A percentile compares a stretch with the other conserved stretches of the same genome.
Evolutionary conservation across 2,888 invertebrate species (phyloP).

Genomic region (Portevinia maculata): DNA sequence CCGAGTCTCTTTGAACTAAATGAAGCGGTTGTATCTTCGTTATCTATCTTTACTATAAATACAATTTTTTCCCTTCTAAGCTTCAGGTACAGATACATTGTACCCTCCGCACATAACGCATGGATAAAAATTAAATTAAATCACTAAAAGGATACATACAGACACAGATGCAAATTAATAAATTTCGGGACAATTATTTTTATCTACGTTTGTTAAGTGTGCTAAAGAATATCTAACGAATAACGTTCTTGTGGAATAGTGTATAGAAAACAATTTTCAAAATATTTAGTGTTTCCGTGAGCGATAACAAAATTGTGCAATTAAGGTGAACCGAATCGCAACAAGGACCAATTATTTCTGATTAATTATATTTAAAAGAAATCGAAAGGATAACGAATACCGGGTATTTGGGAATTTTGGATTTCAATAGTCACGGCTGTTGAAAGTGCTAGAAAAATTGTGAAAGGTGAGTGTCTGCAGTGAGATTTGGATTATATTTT

Average conservation of each 20-base stretch:
- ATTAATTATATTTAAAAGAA: constrained; percentile 8
- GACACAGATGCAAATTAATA: constrained; percentile 4
- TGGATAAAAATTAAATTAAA: constrained; percentile 61
- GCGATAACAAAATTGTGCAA: constrained; percentile 25
- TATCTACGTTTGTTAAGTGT: background rate
- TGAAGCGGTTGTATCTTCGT: constrained; percentile 82
- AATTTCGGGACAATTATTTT: background rate
- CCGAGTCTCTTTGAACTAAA: constrained; percentile 83
- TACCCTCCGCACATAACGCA: constrained; percentile 46
- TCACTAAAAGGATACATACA: constrained; percentile 56
- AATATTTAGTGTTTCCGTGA: constrained; percentile 27
- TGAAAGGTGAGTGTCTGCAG: constrained; percentile 70
- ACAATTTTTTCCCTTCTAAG: constrained; percentile 55
- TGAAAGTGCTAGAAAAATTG: constrained; percentile 56
- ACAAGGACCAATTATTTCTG: constrained; percentile 31
- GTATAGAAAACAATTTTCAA: constrained; percentile 11
- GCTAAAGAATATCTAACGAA: constrained; percentile 1
- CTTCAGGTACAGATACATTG: constrained; percentile 55
- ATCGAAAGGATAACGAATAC: constrained; percentile 60
- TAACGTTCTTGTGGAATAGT: background rate
- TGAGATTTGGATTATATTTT: constrained; percentile 41
- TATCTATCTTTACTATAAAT: constrained; percentile 65
- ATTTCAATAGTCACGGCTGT: constrained; percentile 46
- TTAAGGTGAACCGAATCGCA: constrained; percentile 17
- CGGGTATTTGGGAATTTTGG: constrained; percentile 59